Base-by-base conservation (phyloP, 2,797 vertebrate genomes). In the Darevskia mixta region DNA sequence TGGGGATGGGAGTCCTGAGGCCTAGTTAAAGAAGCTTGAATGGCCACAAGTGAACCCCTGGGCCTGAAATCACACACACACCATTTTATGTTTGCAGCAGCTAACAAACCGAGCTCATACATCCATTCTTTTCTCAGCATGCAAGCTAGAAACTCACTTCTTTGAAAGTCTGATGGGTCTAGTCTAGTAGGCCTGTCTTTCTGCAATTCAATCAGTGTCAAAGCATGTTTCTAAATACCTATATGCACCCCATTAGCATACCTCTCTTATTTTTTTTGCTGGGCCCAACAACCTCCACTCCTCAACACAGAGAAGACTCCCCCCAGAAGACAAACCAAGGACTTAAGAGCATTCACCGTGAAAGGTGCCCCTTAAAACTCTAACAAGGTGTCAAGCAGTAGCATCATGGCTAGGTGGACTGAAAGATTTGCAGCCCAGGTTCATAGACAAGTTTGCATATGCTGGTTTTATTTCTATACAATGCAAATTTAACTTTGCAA, bases 81-180 rank as follows among this genome's bases (percentile, higher is more conserved):
- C 58, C 58, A 18, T 23, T 23, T 23, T 7, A 61, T 61, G 1
- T 85, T 71, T 67, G 45, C 71, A 85, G 25, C 43, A 41, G 79
- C 13, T 49, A 32, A 69, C 66, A 79, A 35, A 55, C 66, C 58
- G 5, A 55, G 32, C 3, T 43, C 49, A 55, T 25, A 49, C 23
- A 58, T 72, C 7, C 15, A 79, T 15, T 15, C 45, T 64, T 11
- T 67, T 49, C 55, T 58, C 23, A 1, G 4, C 13, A 15, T 25
- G 32, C 6, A 79, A 49, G 8, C 29, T 67, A 75, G 23, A 85
- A 75, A 66, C 25, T 5, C 35, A 83, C 27, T 61, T 58, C 20
- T 83, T 38, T 85, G 69, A 76, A 85, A 83, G 32, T 11, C 25
- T 71, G 43, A 27, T 61, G 58, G 58, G 23, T 77, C 87, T 66